A percentile compares a stretch with the other conserved stretches of the same genome.
Conservation (phyloP, 2,113 vertebrate species). For the Dromiciops gliroides region DNA sequence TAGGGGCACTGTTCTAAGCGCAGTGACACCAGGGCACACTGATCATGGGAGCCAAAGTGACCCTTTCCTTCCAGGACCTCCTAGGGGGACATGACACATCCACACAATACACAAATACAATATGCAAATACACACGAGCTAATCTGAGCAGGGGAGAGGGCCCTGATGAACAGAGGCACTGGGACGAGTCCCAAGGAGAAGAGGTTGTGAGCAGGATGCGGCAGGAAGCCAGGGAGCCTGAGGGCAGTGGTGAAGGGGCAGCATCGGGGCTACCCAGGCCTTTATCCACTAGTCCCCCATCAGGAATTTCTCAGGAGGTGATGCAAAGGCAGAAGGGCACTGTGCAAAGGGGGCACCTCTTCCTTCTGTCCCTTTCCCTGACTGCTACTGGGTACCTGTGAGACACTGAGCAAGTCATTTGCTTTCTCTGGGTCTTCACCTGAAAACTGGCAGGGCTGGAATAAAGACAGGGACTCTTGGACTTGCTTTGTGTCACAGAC, state of each 20-base stretch:
- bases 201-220: rapidly evolving
- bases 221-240: too few species aligned
- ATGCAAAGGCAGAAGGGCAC: neutral
- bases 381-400: neutral
- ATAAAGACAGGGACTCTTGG: neutral
- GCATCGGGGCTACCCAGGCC: neutral
- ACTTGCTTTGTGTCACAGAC: neutral
- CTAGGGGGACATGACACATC: neutral
- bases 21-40: neutral
- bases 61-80: neutral
- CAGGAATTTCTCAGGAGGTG: neutral
- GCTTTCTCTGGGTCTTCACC: neutral
- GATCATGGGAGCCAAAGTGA: too few species aligned
- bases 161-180: too few species aligned
- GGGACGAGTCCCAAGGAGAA: neutral
- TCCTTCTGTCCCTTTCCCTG: neutral
- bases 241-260: neutral
- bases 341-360: neutral
- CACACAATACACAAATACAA: too few species aligned
- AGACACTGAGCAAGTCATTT: neutral
- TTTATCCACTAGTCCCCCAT: neutral
- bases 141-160: neutral
- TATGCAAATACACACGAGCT: neutral
- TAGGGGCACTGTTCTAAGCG: neutral
- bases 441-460: neutral